These are phyloP conservation scores for Dreissena polymorpha DNA, from an alignment of 1,140 invertebrate genomes.

Conservation along the genomic window DNA sequence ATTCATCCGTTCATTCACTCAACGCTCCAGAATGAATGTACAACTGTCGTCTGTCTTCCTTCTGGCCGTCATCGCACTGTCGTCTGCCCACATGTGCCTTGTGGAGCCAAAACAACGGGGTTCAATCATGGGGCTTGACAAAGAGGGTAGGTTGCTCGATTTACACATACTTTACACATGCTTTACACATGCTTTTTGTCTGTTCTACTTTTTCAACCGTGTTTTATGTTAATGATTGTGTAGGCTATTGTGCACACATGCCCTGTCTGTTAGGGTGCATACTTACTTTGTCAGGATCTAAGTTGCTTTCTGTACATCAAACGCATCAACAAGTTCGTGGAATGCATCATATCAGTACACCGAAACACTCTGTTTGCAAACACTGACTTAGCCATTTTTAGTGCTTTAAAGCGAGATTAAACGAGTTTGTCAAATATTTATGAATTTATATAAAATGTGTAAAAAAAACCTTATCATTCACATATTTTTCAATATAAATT, in stretches of 20 bases:
- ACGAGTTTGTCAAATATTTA: no score
- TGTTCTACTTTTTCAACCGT: background rate
- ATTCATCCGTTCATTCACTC: no score
- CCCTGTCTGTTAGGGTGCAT: background rate
- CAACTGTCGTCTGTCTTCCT: background rate
- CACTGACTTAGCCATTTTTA: no score
- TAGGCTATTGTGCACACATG: background rate
- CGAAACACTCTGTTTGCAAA: no score
- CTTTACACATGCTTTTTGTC: background rate
- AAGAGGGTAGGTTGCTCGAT: conserved; percentile 1
- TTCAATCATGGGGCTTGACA: conserved; percentile 34
- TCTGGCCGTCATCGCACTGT: background rate
- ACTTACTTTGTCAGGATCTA: no score
- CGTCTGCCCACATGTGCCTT: conserved; percentile 39
- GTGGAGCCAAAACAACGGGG: conserved; percentile 32
- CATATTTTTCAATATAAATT: no score
- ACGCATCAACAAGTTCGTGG: no score
- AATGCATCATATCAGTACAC: no score
- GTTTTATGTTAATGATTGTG: background rate
- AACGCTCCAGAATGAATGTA: conserved; percentile 4
- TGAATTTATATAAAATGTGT: no score
- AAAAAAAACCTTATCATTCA: no score
- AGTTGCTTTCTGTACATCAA: no score
- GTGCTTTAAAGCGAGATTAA: no score
- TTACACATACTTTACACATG: background rate